These are phyloP conservation scores for Oreohelix idahoensis DNA, from an alignment of 1,140 invertebrate species.

Conservation along the genomic window DNA sequence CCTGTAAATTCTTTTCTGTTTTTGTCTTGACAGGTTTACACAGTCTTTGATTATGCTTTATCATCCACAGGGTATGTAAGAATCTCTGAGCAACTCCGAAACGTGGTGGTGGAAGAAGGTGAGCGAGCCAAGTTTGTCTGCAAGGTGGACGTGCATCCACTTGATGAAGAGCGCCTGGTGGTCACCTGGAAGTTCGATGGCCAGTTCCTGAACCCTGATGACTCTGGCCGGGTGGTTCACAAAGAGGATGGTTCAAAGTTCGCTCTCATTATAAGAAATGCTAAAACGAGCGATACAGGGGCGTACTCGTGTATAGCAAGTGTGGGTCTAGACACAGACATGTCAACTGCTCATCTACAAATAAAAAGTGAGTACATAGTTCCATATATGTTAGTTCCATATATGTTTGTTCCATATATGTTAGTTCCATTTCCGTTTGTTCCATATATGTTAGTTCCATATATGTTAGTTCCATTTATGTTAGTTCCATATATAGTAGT, in stretches of 20 bases:
- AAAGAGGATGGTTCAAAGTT: conserved; percentile 46
- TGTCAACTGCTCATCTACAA: conserved; percentile 86
- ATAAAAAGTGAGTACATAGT: conserved; percentile 82
- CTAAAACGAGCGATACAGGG: conserved; percentile 93
- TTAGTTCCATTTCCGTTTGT: no score
- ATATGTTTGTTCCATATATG: no score
- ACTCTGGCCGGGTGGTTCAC: conserved; percentile 79
- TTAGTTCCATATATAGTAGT: no score
- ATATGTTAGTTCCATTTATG: no score
- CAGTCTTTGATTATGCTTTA: no score
- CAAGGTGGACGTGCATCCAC: conserved; percentile 44
- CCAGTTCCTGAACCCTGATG: conserved; percentile 70
- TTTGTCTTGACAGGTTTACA: no score
- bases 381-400: no score
- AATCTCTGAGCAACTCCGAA: conserved; percentile 46
- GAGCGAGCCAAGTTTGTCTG: conserved; percentile 51
- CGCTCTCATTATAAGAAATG: conserved; percentile 91
- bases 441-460: no score
- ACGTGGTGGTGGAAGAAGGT: conserved; percentile 46
- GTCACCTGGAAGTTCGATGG: conserved; percentile 57
- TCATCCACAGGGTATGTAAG: conserved; percentile 38
- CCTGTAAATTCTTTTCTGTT: no score
- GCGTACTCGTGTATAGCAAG: conserved; percentile 93
- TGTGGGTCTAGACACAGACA: conserved; percentile 88
- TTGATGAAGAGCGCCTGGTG: conserved; percentile 42